A percentile compares a stretch with the other conserved stretches of the same genome.
Evolutionary conservation across 2,888 invertebrate species (phyloP).

Genomic region (Pantelozetes paolii): DNA sequence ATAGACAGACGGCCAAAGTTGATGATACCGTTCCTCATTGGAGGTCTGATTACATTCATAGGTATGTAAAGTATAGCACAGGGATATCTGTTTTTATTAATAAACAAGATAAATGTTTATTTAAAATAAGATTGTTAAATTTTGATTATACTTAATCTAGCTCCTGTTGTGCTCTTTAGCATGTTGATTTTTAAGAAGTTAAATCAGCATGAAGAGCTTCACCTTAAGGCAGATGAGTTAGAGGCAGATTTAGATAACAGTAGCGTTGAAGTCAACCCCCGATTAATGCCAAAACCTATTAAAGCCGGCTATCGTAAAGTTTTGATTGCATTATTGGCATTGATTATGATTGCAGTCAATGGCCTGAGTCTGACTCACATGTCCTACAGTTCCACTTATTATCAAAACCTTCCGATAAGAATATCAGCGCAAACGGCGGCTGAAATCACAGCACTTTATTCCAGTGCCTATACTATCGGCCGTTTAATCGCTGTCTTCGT

Average conservation of each 20-base stretch:
- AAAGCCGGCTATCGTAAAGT: not conserved
- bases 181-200: no score
- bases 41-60: not conserved
- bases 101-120: no score
- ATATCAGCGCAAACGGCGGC: not conserved
- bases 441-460: not conserved
- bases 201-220: no score
- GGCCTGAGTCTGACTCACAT: not conserved
- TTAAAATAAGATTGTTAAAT: no score
- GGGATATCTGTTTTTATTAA: no score
- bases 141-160: no score
- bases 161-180: no score
- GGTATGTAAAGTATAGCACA: no score
- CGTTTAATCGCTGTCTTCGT: not conserved
- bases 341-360: not conserved
- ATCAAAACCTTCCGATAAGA: not conserved
- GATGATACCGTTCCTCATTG: not conserved
- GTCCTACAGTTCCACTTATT: conserved; percentile 1
- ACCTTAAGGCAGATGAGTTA: no score
- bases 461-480: not conserved
- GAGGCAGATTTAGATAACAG: no score
- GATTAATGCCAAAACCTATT: not conserved
- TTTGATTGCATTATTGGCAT: not conserved
- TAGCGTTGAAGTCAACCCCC: not conserved
- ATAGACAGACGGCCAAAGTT: not conserved